Conservation (phyloP, 2,797 vertebrate species). For the Chaetodon trifasciatus region DNA sequence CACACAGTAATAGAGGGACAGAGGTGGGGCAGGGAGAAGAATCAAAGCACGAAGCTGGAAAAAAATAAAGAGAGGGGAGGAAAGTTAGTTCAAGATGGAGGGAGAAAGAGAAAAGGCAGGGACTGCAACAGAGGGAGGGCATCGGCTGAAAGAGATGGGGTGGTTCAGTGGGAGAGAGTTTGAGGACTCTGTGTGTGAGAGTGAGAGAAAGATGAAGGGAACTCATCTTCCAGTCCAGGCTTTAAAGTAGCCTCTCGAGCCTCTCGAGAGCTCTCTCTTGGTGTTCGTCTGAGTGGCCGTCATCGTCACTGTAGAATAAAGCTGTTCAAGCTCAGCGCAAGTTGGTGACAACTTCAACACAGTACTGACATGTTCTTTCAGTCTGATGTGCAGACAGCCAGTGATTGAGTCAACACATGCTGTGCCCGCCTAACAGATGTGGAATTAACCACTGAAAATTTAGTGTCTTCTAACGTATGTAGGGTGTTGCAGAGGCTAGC, state of each 20-base stretch:
- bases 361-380: constrained; percentile 14
- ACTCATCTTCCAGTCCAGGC: constrained; percentile 37
- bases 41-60: constrained; percentile 58
- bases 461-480: background rate
- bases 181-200: constrained; percentile 30
- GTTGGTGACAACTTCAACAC: constrained; percentile 13
- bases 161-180: constrained; percentile 42
- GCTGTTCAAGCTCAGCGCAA: background rate
- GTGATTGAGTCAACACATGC: background rate
- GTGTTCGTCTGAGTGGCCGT: constrained; percentile 13
- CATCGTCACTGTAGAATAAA: constrained; percentile 4
- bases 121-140: constrained; percentile 13
- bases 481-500: background rate
- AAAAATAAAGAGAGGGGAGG: constrained; percentile 6
- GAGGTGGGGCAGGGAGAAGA: constrained; percentile 43
- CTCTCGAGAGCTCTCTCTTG: constrained; percentile 25
- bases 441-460: background rate
- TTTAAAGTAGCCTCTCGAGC: constrained; percentile 49
- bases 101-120: constrained; percentile 23
- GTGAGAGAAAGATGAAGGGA: constrained; percentile 60
- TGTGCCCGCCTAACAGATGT: background rate
- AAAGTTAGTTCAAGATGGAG: constrained; percentile 32
- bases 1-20: constrained; percentile 52
- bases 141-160: constrained; percentile 23
- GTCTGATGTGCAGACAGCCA: background rate